These are phyloP conservation scores for Papilio elwesi DNA, from an alignment of 2,888 invertebrate species.

Conservation along the genomic window DNA sequence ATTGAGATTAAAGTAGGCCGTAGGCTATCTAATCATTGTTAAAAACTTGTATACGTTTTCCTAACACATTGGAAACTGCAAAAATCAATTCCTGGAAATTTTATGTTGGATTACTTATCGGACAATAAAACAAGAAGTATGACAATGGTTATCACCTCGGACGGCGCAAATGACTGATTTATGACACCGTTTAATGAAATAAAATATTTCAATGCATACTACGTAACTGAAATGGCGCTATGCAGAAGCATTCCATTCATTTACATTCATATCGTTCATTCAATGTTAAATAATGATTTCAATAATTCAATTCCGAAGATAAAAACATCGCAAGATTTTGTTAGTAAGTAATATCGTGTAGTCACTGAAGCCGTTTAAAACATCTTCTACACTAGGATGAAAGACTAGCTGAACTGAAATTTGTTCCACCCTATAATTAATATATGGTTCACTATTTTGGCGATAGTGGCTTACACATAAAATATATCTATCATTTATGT, in stretches of 20 bases:
- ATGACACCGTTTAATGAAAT: constrained; percentile 5
- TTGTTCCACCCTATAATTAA: too few species aligned
- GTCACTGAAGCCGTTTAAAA: too few species aligned
- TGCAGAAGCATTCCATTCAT: not conserved
- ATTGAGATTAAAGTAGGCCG: too few species aligned
- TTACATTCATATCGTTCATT: not conserved
- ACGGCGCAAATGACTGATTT: constrained; percentile 2
- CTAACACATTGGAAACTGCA: not conserved
- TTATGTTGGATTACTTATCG: not conserved
- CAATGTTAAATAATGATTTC: not conserved
- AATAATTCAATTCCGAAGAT: not conserved
- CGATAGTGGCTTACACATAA: too few species aligned
- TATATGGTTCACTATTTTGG: too few species aligned
- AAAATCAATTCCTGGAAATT: not conserved
- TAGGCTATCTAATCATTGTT: too few species aligned
- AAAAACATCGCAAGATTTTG: not conserved
- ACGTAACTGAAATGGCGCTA: not conserved
- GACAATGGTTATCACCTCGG: constrained; percentile 7
- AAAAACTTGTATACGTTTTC: too few species aligned
- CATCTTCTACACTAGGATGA: too few species aligned
- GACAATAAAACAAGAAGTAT: constrained; percentile 17
- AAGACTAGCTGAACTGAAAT: too few species aligned
- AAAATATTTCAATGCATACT: constrained; percentile 13
- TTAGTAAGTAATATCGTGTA: not conserved
- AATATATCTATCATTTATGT: too few species aligned